Evolutionary conservation across 1,140 invertebrate genomes (phyloP), one percentile per base, ranked within the genome.

Genomic region (Drosophila bipectinata): DNA sequence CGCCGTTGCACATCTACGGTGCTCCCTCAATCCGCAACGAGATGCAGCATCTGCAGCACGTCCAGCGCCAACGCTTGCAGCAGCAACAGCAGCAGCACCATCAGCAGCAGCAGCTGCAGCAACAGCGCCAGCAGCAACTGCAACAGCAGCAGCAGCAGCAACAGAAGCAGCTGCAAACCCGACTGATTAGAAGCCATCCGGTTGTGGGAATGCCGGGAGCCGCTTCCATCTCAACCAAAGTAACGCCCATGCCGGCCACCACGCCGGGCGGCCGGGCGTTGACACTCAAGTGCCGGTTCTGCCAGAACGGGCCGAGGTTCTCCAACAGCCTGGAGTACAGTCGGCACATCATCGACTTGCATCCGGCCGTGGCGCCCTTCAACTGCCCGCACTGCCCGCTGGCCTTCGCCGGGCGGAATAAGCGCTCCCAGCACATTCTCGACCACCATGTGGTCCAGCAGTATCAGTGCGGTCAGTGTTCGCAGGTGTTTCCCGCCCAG

Each of bases 251-350:
- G 47, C 63, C 74, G 9, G 72, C 74, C 53, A 67, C 71, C 24
- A 59, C 74, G 8, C 72, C 73, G 1, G 62, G 32, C 15, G 73
- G 62, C 24, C 53, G 74, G 3, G 57, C 76, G 0, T 12, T 71
- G 30, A 80, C 58, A 9, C 57, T 91, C 0, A 87, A 88, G 59
- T 91, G 90, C 37, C 90, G 90, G 32, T 91, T 88, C 59, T 91
- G 90, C 26, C 90, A 91, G 21, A 91, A 85, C 28, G 90, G 90
- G 3, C 90, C 90, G 5, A 81, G 90, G 5, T 91, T 91, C 71
- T 79, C 77, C 12, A 91, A 56, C 53, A 91, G 87, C 51, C 44
- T 90, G 10, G 90, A 91, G 37, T 91, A 91, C 32, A 91, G 90
- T 49, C 77, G 72, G 1, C 90, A 91, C 26, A 91, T 91, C 47